Conservation (phyloP, 2,113 vertebrate species). For the Psittacula cyanocephala region DNA sequence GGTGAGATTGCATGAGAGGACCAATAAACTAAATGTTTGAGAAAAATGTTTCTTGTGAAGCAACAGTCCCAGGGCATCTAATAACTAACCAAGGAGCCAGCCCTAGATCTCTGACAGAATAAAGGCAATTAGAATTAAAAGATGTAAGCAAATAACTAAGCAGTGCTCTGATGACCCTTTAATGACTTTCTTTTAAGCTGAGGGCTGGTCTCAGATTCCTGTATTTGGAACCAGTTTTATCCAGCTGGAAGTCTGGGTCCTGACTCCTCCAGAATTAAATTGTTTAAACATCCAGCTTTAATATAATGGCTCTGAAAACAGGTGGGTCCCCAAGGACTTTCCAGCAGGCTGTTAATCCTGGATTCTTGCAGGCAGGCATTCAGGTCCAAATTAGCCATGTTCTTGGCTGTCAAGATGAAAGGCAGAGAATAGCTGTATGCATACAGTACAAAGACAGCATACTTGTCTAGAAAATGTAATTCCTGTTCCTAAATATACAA, state of each 20-base stretch:
- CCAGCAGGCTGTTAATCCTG: not conserved
- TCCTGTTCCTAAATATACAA: not conserved
- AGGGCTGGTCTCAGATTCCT: not conserved
- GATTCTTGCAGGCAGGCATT: not conserved
- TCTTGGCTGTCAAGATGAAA: not conserved
- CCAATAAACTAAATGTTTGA: not conserved
- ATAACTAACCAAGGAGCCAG: not conserved
- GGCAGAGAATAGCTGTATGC: not conserved
- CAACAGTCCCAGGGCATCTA: not conserved
- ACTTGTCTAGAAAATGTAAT: not conserved
- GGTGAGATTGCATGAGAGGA: not conserved
- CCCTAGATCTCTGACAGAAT: not conserved
- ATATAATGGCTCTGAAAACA: not conserved
- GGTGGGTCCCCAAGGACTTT: not conserved
- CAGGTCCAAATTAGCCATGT: not conserved
- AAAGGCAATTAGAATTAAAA: not conserved
- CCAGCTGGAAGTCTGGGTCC: not conserved
- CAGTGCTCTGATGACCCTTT: not conserved
- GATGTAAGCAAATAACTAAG: not conserved
- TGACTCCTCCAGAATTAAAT: not conserved
- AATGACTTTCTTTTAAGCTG: not conserved
- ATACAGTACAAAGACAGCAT: not conserved
- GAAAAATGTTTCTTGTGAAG: not conserved
- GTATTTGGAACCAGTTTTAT: not conserved
- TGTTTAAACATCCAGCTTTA: not conserved